A percentile compares a stretch with the other conserved stretches of the same genome.
These are phyloP conservation scores for Dendrocincla fuliginosa DNA, from an alignment of 2,797 vertebrate genomes.

Conservation along the genomic window DNA sequence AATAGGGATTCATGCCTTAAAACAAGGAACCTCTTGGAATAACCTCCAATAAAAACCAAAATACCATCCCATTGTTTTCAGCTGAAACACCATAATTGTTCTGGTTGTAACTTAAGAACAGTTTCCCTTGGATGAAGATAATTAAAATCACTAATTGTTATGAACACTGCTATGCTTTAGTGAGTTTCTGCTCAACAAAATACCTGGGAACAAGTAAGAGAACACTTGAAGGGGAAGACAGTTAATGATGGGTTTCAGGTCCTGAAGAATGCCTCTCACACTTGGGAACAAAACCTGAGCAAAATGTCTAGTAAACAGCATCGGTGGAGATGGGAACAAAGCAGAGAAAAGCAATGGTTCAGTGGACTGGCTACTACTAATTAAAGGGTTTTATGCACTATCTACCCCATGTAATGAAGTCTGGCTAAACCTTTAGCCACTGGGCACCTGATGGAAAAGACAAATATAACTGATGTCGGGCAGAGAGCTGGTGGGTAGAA, in stretches of 20 bases:
- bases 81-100: conserved; percentile 58
- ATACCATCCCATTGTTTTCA: conserved; percentile 40
- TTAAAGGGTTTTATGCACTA: conserved; percentile 16
- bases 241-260: conserved; percentile 41
- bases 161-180: conserved; percentile 51
- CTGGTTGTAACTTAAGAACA: conserved; percentile 49
- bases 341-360: conserved; percentile 27
- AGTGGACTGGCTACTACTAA: conserved; percentile 4
- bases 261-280: conserved; percentile 16
- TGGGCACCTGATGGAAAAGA: conserved; percentile 19
- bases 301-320: conserved; percentile 14
- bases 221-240: conserved; percentile 36
- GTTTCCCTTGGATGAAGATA: conserved; percentile 35
- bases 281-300: conserved; percentile 28
- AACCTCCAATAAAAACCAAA: conserved; percentile 25
- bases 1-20: conserved; percentile 19
- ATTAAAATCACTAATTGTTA: conserved; percentile 63
- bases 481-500: not conserved
- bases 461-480: not conserved
- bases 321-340: not conserved
- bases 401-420: conserved; percentile 54
- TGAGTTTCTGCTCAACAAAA: conserved; percentile 47
- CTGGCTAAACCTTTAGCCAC: conserved; percentile 29
- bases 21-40: conserved; percentile 28
- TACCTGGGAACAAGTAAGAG: conserved; percentile 25